Evolutionary conservation across 1,140 invertebrate species (phyloP).

Genomic region (Tetragonula clypearis): DNA sequence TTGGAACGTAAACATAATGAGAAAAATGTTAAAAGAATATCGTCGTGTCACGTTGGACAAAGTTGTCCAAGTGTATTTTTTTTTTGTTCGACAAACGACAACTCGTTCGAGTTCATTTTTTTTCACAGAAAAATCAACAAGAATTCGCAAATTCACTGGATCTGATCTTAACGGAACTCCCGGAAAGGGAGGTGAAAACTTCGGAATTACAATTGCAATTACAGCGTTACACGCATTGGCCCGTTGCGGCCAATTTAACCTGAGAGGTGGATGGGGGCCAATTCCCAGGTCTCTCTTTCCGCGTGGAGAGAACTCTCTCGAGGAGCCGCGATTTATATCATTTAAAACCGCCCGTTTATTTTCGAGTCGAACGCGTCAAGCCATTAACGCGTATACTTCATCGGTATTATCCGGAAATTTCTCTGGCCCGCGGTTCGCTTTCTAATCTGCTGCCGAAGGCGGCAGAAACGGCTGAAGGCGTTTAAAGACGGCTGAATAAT

Average conservation of each 20-base stretch:
- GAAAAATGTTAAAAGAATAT: no score
- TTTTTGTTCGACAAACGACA: no score
- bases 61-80: no score
- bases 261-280: no score
- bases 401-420: background rate
- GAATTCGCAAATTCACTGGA: background rate
- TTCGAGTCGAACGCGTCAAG: background rate
- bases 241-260: background rate
- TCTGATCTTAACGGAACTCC: background rate
- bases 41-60: no score
- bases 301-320: background rate
- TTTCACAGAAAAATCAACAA: background rate
- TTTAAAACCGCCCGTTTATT: slow-evolving; percentile 2
- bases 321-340: background rate
- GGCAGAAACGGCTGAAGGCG: no score
- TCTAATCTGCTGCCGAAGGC: background rate
- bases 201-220: background rate
- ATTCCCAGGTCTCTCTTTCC: background rate
- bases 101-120: no score
- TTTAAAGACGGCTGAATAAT: slow-evolving; percentile 2
- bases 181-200: background rate
- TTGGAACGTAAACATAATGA: no score
- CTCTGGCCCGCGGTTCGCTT: background rate
- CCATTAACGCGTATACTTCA: background rate
- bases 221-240: background rate